A percentile compares a stretch with the other conserved stretches of the same genome.
These are phyloP conservation scores for Pristionchus entomophagus DNA, from an alignment of 2,888 invertebrate genomes.

Conservation along the genomic window DNA sequence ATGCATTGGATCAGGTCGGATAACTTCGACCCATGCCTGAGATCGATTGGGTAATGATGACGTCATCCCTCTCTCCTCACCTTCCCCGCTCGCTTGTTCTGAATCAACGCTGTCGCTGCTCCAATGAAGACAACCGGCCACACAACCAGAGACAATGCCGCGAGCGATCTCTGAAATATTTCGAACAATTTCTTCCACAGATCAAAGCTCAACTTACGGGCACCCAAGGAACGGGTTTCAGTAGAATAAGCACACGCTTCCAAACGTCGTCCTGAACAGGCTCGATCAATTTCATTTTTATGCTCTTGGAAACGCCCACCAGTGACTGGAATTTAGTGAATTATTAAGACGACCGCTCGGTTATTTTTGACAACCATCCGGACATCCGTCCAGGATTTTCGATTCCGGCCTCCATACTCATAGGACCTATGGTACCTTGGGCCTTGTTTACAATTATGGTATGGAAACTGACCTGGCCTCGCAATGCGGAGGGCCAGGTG, in stretches of 20 bases:
- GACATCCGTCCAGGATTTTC: no score
- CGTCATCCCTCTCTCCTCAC: not conserved
- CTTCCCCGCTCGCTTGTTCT: not conserved
- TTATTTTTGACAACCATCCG: no score
- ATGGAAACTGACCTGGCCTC: no score
- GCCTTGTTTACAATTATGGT: no score
- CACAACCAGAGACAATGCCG: not conserved
- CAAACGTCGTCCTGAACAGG: not conserved
- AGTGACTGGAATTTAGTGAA: no score
- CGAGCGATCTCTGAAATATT: not conserved
- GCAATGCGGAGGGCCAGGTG: no score
- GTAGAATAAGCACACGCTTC: not conserved
- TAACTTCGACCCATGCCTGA: not conserved
- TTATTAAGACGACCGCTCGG: no score
- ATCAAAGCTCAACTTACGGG: not conserved
- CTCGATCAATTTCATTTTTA: no score
- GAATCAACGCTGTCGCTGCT: not conserved
- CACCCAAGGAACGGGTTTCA: not conserved
- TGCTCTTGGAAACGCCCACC: no score
- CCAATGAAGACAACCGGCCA: not conserved
- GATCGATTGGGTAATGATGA: not conserved
- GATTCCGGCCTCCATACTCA: no score
- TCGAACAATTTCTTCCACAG: not conserved
- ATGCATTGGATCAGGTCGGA: constrained; percentile 6
- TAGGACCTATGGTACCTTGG: no score